phyloP scores from a whole-genome alignment of 2,113 vertebrate genomes.

The Chrysemys picta region DNA sequence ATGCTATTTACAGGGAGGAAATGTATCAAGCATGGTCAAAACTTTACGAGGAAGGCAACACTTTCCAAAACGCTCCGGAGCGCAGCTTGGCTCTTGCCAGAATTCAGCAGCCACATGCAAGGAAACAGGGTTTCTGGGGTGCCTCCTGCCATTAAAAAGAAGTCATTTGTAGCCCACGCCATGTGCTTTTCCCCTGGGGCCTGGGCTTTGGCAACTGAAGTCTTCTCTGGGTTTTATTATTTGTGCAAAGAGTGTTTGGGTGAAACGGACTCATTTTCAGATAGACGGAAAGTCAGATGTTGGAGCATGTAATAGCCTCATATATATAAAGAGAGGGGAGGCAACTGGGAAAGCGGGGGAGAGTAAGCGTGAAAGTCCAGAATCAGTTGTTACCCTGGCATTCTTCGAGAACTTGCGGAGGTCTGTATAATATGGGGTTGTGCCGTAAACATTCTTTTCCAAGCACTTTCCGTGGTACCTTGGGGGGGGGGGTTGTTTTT shows the following conservation, averaged over 20 bases:
- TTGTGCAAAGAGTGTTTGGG: neutral
- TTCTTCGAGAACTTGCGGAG: slow-evolving; percentile 58
- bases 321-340: slow-evolving; percentile 2
- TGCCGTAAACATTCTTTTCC: slow-evolving; percentile 70
- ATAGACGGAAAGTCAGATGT: neutral
- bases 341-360: slow-evolving; percentile 40
- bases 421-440: slow-evolving; percentile 69
- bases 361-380: slow-evolving; percentile 11
- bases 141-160: neutral
- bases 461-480: slow-evolving; percentile 62
- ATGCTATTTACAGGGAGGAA: slow-evolving; percentile 8
- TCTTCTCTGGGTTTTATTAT: neutral
- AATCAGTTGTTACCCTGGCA: slow-evolving; percentile 37
- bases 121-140: neutral
- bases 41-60: slow-evolving; percentile 51
- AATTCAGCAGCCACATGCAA: neutral
- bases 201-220: neutral
- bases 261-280: neutral
- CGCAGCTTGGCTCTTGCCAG: slow-evolving; percentile 5
- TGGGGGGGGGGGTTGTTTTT: slow-evolving; percentile 13
- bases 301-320: neutral
- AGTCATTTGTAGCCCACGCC: neutral
- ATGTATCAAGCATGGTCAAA: slow-evolving; percentile 40
- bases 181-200: neutral
- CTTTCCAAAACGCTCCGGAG: slow-evolving; percentile 12